These are phyloP conservation scores for Dicrurus megarhynchus DNA, from an alignment of 2,113 vertebrate species.

Conservation along the genomic window DNA sequence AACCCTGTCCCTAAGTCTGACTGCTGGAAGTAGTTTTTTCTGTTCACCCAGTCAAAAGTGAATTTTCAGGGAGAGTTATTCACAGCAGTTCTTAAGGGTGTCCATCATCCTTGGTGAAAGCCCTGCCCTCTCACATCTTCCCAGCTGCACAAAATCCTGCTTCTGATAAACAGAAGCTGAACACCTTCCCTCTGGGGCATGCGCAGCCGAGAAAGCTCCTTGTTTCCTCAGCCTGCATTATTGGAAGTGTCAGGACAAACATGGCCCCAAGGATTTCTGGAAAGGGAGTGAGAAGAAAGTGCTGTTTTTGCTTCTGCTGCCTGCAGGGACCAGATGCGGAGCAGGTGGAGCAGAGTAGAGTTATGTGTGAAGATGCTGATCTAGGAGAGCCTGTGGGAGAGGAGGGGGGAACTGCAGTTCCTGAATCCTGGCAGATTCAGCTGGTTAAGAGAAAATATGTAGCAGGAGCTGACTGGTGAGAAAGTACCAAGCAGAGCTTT, in stretches of 20 bases:
- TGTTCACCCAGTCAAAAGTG: background rate
- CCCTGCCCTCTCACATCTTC: background rate
- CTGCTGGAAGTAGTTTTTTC: background rate
- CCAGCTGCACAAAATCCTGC: background rate
- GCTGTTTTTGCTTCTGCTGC: constrained; percentile 22
- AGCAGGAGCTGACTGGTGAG: background rate
- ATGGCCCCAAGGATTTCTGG: background rate
- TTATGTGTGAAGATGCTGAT: background rate
- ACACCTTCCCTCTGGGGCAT: background rate
- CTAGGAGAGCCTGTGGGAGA: background rate
- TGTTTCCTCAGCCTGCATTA: constrained; percentile 17
- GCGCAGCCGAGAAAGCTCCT: background rate
- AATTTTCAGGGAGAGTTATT: background rate
- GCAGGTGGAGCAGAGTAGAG: background rate
- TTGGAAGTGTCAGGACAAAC: constrained; percentile 42
- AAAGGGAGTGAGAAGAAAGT: background rate
- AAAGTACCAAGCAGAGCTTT: background rate
- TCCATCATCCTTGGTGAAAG: background rate
- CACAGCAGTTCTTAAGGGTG: background rate
- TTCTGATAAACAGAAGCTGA: background rate
- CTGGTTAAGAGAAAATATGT: background rate
- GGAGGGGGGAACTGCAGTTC: background rate
- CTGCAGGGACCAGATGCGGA: background rate
- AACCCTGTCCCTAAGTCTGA: fast-evolving
- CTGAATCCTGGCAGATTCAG: background rate